Evolutionary conservation across 2,113 vertebrate species (phyloP), one percentile per base, ranked within the genome.

Genomic region (Seriola quinqueradiata): DNA sequence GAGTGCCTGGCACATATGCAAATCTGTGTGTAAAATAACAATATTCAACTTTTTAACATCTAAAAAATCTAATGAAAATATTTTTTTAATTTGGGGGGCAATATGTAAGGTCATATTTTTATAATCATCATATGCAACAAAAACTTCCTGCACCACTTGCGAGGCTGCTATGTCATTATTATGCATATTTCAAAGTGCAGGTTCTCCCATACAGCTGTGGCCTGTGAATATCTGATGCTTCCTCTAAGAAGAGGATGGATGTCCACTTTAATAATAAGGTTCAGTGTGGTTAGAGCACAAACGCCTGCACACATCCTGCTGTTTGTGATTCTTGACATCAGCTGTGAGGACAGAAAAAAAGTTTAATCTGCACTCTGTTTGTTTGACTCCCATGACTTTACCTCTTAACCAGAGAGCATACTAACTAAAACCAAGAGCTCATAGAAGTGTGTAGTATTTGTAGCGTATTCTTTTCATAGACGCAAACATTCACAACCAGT

Each of bases 311-410:
- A 71, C 67, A 21, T 70, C 36, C 0, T 81, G 55, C 73, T 81
- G 79, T 36, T 77, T 73, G 69, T 46, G 12, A 48, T 65, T 59
- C 75, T 75, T 3, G n/a, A 70, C 66, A 71, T 78, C 23, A 69
- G 14, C 52, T 55, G 5, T 61, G 6, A 34, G 66, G 25, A 28
- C 21, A 21, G 32, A 40, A 40, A 21, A 38, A 61, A 28, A 28
- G 40, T 38, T 10, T 2, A n/a, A 50, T 73, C 42, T 17, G 19
- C 14, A 34, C 42, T 4, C 16, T 21, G 11, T 61, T 46, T 59
- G 5, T 9, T 42, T 10, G 17, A 42, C 23, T 5, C 25, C n/a
- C 5, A 17, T 32, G 11, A n/a, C 38, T 8, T 59, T 17, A 59
- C n/a, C 25, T 72, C 21, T 13, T 3, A 16, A n/a, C 16, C 19